Conservation (phyloP, 1,140 invertebrate genomes). For the Hyles vespertilio region DNA sequence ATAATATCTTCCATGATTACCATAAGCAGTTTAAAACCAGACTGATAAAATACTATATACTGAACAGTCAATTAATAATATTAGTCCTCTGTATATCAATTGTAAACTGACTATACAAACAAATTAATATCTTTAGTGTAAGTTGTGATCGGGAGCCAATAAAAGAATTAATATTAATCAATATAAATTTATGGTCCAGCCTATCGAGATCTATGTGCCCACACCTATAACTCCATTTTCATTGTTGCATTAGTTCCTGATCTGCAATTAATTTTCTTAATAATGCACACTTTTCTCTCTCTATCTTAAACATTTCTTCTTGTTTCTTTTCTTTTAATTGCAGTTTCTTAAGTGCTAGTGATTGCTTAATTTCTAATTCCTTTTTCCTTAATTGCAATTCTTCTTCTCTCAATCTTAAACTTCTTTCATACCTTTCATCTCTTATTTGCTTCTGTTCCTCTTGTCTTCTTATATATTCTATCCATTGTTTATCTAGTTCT, state of each 20-base stretch:
- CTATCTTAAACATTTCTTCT: slow-evolving; percentile 54
- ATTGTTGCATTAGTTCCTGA: slow-evolving; percentile 19
- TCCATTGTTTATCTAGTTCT: slow-evolving; percentile 57
- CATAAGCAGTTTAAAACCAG: too few species aligned
- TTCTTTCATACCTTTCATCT: slow-evolving; percentile 51
- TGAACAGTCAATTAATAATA: too few species aligned
- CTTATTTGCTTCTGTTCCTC: slow-evolving; percentile 45
- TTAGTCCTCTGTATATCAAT: too few species aligned
- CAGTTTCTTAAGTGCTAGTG: slow-evolving; percentile 49
- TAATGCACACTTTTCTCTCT: slow-evolving; percentile 54
- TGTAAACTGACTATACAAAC: too few species aligned
- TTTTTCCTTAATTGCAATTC: slow-evolving; percentile 49
- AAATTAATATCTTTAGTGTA: too few species aligned
- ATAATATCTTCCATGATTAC: too few species aligned
- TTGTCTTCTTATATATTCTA: slow-evolving; percentile 50
- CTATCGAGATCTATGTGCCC: background rate
- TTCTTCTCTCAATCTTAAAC: slow-evolving; percentile 48
- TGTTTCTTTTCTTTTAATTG: slow-evolving; percentile 53
- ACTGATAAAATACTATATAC: too few species aligned
- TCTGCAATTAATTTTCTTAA: slow-evolving; percentile 37
- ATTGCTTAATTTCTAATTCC: slow-evolving; percentile 56
- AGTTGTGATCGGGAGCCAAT: background rate
- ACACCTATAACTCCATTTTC: background rate
- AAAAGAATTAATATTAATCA: background rate
- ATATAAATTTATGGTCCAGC: background rate